A percentile compares a stretch with the other conserved stretches of the same genome.
Conservation (phyloP, 2,797 vertebrate genomes). For the Cossypha polioptera region DNA sequence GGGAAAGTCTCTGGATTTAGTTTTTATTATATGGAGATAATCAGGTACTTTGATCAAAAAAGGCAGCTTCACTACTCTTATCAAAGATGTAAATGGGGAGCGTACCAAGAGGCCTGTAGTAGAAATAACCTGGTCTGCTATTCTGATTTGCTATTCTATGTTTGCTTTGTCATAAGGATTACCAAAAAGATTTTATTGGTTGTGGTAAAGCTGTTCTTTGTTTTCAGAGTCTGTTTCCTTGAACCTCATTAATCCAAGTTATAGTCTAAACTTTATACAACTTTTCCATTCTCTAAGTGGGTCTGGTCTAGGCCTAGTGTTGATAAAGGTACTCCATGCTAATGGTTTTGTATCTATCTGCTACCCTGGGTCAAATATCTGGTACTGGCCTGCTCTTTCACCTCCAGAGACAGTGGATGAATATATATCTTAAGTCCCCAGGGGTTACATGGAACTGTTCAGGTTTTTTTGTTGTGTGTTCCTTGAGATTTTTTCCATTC, state of each 20-base stretch:
- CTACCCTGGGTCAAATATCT: not conserved
- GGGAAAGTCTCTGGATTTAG: not conserved
- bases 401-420: not conserved
- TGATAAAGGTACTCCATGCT: not conserved
- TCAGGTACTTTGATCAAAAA: not conserved
- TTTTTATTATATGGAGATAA: not conserved
- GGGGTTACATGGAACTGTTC: not conserved
- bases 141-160: not conserved
- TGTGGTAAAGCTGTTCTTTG: not conserved
- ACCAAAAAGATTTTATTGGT: not conserved
- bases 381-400: not conserved
- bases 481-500: not conserved
- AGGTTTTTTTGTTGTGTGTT: fast-evolving
- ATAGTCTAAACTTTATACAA: not conserved
- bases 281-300: not conserved
- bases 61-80: not conserved
- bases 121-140: not conserved
- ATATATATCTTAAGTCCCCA: not conserved
- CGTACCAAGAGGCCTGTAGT: fast-evolving
- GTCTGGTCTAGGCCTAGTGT: not conserved
- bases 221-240: not conserved
- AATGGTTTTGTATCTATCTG: not conserved
- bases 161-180: not conserved
- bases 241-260: not conserved
- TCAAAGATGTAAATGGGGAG: not conserved